phyloP scores from a whole-genome alignment of 2,113 vertebrate species.

The Seriola dumerili region DNA sequence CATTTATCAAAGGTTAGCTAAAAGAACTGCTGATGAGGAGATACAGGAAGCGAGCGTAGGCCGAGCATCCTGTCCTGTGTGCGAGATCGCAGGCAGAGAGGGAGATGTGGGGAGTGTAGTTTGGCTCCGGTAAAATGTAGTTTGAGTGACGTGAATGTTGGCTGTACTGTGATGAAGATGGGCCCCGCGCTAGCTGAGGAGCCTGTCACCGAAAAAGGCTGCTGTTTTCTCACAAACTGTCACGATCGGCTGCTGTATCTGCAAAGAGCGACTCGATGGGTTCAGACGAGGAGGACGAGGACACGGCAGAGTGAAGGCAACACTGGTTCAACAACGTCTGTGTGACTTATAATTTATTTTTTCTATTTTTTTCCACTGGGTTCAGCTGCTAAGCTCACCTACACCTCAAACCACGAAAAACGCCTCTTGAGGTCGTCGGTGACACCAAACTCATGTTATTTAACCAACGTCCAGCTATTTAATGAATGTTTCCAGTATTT shows the following conservation, averaged over 20 bases:
- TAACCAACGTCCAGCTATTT: constrained; percentile 65
- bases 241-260: constrained; percentile 65
- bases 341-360: constrained; percentile 52
- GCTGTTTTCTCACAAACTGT: constrained; percentile 34
- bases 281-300: constrained; percentile 5
- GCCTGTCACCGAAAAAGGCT: constrained; percentile 33
- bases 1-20: constrained; percentile 80
- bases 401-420: constrained; percentile 67
- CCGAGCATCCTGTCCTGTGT: constrained; percentile 42
- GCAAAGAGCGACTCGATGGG: constrained; percentile 14
- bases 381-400: constrained; percentile 81
- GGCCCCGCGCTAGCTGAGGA: constrained; percentile 9
- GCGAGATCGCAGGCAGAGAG: constrained; percentile 18
- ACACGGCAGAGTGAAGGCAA: constrained; percentile 28
- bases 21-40: constrained; percentile 63
- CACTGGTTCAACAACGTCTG: constrained; percentile 45
- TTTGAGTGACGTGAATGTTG: constrained; percentile 80
- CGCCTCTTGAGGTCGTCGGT: constrained; percentile 72
- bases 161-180: constrained; percentile 63
- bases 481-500: constrained; percentile 80
- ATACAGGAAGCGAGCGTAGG: constrained; percentile 23
- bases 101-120: constrained; percentile 55
- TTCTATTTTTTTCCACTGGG: constrained; percentile 54
- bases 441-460: constrained; percentile 63
- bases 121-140: constrained; percentile 70